A percentile compares a stretch with the other conserved stretches of the same genome.
These are phyloP conservation scores for Xylophagus ater DNA, from an alignment of 2,888 invertebrate species.

Conservation along the genomic window DNA sequence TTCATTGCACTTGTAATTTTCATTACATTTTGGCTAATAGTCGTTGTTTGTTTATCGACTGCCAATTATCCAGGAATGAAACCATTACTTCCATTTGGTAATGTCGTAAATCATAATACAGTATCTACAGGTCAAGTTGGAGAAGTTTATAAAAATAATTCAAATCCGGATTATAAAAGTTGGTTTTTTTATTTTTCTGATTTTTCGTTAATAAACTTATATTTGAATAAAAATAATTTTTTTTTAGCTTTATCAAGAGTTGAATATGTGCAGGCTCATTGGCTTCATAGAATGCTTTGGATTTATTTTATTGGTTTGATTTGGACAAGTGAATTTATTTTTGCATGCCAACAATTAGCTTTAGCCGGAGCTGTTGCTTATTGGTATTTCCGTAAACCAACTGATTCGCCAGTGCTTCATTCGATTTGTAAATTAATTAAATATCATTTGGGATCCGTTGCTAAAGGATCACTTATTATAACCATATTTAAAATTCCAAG, in stretches of 20 bases:
- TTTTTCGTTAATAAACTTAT: constrained; percentile 4
- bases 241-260: constrained; percentile 50
- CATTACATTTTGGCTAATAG: constrained; percentile 75
- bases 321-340: constrained; percentile 90
- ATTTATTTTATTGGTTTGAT: constrained; percentile 79
- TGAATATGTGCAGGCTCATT: constrained; percentile 62
- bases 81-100: constrained; percentile 27
- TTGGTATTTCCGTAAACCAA: constrained; percentile 83
- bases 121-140: constrained; percentile 20
- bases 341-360: constrained; percentile 89
- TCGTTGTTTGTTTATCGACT: constrained; percentile 69
- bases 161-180: constrained; percentile 28
- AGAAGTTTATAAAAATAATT: constrained; percentile 24
- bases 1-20: constrained; percentile 67
- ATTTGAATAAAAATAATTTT: constrained; percentile 11
- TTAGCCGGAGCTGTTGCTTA: constrained; percentile 85
- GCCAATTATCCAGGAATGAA: constrained; percentile 60
- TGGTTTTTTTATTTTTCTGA: constrained; percentile 16
- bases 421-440: constrained; percentile 57
- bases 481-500: constrained; percentile 87
- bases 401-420: constrained; percentile 57
- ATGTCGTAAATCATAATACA: neutral
- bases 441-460: constrained; percentile 91
- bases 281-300: constrained; percentile 92
- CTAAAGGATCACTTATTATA: constrained; percentile 87